phyloP scores from a whole-genome alignment of 2,797 vertebrate genomes.

The Antennarius maculatus region DNA sequence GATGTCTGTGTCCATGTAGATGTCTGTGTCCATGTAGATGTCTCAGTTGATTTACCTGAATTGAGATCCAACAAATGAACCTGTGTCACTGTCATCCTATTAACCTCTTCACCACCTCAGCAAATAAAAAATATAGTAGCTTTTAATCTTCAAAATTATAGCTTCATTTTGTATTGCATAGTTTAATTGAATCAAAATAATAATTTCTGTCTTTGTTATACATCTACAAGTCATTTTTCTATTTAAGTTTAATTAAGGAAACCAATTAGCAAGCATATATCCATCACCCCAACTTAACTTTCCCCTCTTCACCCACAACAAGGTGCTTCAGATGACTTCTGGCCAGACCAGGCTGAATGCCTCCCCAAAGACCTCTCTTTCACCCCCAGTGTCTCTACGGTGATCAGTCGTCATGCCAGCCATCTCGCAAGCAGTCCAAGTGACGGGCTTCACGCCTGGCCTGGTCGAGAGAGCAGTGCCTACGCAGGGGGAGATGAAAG shows the following conservation, averaged over 20 bases:
- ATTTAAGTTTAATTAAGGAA: slow-evolving; percentile 23
- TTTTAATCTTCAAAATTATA: background rate
- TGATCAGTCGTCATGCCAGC: slow-evolving; percentile 77
- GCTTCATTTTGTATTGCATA: background rate
- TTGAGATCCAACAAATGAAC: slow-evolving; percentile 1
- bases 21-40: background rate
- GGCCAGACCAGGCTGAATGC: slow-evolving; percentile 70
- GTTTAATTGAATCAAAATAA: background rate
- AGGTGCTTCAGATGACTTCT: slow-evolving; percentile 78
- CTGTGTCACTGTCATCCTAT: background rate
- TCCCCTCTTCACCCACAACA: slow-evolving; percentile 79
- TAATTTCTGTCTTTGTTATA: too few relatives aligned
- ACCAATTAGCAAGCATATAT: slow-evolving; percentile 27
- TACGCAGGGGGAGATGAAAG: slow-evolving; percentile 72
- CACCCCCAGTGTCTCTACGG: slow-evolving; percentile 79
- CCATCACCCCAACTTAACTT: slow-evolving; percentile 51
- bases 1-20: background rate
- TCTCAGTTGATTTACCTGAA: background rate
- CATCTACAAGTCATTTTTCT: background rate
- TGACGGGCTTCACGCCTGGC: slow-evolving; percentile 64
- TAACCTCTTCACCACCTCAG: too few relatives aligned
- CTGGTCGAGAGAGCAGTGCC: slow-evolving; percentile 57
- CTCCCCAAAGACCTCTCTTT: slow-evolving; percentile 78
- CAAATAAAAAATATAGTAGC: too few relatives aligned
- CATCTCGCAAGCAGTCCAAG: slow-evolving; percentile 68